Conservation (phyloP, 2,888 invertebrate species). For the Marasmarcha lunaedactyla region DNA sequence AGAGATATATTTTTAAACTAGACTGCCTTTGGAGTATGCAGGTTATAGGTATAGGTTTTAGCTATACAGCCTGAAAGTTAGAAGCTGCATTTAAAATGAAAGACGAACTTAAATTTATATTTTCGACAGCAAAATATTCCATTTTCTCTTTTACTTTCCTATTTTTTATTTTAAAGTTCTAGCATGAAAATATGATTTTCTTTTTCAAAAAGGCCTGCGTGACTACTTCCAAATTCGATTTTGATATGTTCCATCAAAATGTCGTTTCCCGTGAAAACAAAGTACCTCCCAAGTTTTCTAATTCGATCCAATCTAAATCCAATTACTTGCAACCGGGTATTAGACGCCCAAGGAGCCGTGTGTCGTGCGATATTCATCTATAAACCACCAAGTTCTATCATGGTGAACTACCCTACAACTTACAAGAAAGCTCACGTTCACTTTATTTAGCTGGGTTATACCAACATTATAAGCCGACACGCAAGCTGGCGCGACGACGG, state of each 20-base stretch:
- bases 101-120: too few species aligned
- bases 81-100: too few species aligned
- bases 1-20: too few species aligned
- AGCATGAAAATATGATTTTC: too few species aligned
- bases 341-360: constrained; percentile 31
- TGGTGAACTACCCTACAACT: neutral
- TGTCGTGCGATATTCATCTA: constrained; percentile 20
- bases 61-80: too few species aligned
- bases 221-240: constrained; percentile 38
- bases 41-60: too few species aligned
- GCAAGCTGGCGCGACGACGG: constrained; percentile 7
- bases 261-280: constrained; percentile 55
- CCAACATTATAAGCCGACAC: constrained; percentile 4
- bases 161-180: too few species aligned
- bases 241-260: constrained; percentile 60
- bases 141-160: too few species aligned
- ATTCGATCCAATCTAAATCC: constrained; percentile 63
- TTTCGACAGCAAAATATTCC: too few species aligned
- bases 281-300: constrained; percentile 50
- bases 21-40: too few species aligned
- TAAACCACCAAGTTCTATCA: constrained; percentile 18
- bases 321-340: constrained; percentile 50
- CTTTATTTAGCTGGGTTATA: constrained; percentile 16
- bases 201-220: too few species aligned
- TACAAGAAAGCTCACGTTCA: neutral